Base-by-base conservation (phyloP, 2,888 invertebrate genomes). In the Cremastinae sp. region DNA sequence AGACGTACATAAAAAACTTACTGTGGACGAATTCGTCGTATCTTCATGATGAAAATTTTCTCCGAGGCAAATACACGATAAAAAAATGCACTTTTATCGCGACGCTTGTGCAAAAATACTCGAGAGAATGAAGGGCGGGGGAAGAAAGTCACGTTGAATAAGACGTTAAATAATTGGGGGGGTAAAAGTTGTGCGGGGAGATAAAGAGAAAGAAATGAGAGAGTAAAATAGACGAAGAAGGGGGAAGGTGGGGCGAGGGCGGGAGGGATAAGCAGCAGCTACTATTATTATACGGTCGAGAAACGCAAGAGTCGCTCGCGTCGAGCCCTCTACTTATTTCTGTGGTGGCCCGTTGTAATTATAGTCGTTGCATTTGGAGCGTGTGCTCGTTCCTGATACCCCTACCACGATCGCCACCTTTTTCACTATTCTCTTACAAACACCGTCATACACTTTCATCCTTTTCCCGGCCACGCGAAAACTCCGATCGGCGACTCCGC, bases 361-460 rank as follows among this genome's bases (percentile, higher is more conserved):
- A 78, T 75, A 78, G 75, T 78, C 78, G 73, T 78, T 78, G 75
- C 75, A 78, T 78, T 75, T 75, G 70, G 75, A 75, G 73, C 78
- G 75, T 78, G 78, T 73, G 70, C 78, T 65, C 70, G 75, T 75
- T 75, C 69, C 78, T 75, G 75, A 78, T 78, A 78, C 59, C 75
- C 62, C 69, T 53, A 10, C 18, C 65, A 28, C 28, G 5, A 28
- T 28, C 28, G 28, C 28, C 28, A n/a, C 20, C 47, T 22, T 58
- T 28, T 51, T 38, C 56, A 16, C 16, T 59, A 45, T 59, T 41
- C 38, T 58, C 28, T 18, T 20, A 54, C 54, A 22, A 54, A 9
- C 36, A 9, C n/a, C 20, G 16, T 34, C 36, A 36, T 9, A 18
- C 22, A 58, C 20, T 12, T 53, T 18, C 47, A 14, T 38, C 14